Base-by-base conservation (phyloP, 2,797 vertebrate genomes). In the Chrysocyon brachyurus region DNA sequence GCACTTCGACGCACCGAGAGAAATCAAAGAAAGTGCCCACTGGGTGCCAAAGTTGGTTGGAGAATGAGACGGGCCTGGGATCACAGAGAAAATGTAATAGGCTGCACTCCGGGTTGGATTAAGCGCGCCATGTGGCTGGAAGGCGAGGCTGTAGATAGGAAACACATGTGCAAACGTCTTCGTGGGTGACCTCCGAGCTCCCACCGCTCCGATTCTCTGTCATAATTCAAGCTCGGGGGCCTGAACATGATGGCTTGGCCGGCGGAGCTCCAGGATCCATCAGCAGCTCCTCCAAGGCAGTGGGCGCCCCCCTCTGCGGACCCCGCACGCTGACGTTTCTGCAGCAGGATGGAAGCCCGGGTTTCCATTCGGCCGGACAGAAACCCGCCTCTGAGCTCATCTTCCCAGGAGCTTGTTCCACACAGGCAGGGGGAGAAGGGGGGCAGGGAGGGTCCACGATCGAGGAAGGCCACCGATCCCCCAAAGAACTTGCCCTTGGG, bases 51-150 rank as follows among this genome's bases (percentile, higher is more conserved):
- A 78, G 95, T 36, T 31, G 59, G 12, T 36, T 68, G 0, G 85
- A 86, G 89, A 97, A 72, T 7, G 86, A 96, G 92, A 83, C 93
- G 96, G 93, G 15, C 10, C 77, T 66, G 1, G 75, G 52, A 95
- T 97, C 81, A 72, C 68, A 88, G 93, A 63, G 86, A 70, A 84
- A 78, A 90, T 92, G 15, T 73, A 90, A 96, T 94, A 64, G 85
- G 96, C 95, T 90, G 90, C 87, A 75, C 82, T 97, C 98, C 94
- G 75, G 66, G 87, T 96, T 94, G 98, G 98, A 98, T 98, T 98
- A 98, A 98, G 91, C 96, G 96, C 97, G 92, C 97, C 93, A 40
- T 28, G 59, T 77, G 36, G 95, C 1, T 98, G 97, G 98, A 97
- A 97, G 97, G 87, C 10, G 77, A 89, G 56, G 68, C 93, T 94